Evolutionary conservation across 64 coral and sea anemone genomes (phyloP).

Genomic region (Montipora capricornis): DNA sequence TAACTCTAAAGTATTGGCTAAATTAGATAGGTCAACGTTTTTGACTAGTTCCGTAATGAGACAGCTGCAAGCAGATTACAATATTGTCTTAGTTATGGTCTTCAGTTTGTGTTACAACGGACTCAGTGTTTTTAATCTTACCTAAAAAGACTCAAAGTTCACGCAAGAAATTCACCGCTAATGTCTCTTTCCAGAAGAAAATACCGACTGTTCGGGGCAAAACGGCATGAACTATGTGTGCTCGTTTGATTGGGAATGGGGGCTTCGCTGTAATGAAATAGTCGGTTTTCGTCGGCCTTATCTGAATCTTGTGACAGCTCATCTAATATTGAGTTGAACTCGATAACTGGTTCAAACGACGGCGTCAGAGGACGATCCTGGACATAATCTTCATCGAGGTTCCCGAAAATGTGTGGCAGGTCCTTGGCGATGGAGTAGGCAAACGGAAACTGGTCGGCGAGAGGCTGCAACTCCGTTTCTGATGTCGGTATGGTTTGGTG

Average conservation of each 20-base stretch:
- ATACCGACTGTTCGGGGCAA: not conserved
- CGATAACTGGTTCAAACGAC: not conserved
- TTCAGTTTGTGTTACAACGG: too few species aligned
- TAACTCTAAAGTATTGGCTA: too few species aligned
- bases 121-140: not conserved
- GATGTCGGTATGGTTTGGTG: too few species aligned
- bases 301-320: not conserved
- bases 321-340: not conserved
- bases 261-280: not conserved
- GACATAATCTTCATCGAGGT: not conserved
- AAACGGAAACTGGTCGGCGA: not conserved
- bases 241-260: not conserved
- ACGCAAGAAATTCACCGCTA: not conserved
- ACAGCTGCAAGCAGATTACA: too few species aligned
- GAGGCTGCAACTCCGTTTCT: too few species aligned
- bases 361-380: not conserved
- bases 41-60: too few species aligned
- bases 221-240: not conserved
- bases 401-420: slow-evolving; percentile 14
- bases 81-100: too few species aligned
- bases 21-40: too few species aligned
- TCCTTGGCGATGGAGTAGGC: slow-evolving; percentile 5
- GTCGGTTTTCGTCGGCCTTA: not conserved
- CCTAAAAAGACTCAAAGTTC: not conserved
- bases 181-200: not conserved